These are phyloP conservation scores for Aurelia sp. DNA, from an alignment of 30 jellyfish, hydroid and myxozoan genomes.

Conservation along the genomic window DNA sequence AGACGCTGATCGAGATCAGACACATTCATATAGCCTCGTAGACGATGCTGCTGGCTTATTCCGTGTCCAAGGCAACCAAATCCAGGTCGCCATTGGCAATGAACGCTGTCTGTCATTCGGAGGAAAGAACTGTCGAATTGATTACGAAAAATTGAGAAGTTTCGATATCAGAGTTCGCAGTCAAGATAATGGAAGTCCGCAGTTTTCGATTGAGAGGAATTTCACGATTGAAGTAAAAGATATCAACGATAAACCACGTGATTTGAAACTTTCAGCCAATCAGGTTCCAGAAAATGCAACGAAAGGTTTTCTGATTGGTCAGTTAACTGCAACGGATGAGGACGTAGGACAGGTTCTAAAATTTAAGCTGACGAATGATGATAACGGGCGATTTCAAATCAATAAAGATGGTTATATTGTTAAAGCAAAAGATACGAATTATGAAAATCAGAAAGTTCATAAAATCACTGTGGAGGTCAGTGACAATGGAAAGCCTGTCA, in stretches of 20 bases:
- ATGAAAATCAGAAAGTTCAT: conserved; percentile 72
- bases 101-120: conserved; percentile 63
- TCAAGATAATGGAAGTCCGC: conserved; percentile 83
- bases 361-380: conserved; percentile 68
- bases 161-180: conserved; percentile 37
- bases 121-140: conserved; percentile 64
- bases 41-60: conserved; percentile 73
- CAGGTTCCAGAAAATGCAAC: conserved; percentile 74
- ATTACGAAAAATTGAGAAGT: conserved; percentile 61
- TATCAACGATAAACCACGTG: conserved; percentile 84
- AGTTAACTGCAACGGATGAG: conserved; percentile 77
- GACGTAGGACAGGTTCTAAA: conserved; percentile 71
- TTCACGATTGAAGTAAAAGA: conserved; percentile 46
- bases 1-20: conserved; percentile 82
- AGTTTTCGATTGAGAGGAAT: conserved; percentile 32
- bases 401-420: conserved; percentile 24
- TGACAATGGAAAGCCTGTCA: conserved; percentile 83
- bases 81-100: conserved; percentile 78
- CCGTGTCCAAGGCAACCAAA: conserved; percentile 51
- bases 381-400: conserved; percentile 62
- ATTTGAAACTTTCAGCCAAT: conserved; percentile 64
- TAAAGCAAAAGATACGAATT: conserved; percentile 72
- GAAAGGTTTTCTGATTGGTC: conserved; percentile 75
- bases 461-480: conserved; percentile 67
- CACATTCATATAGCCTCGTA: conserved; percentile 56